Evolutionary conservation across 2,797 vertebrate species (phyloP).

Genomic region (Pempheris klunzingeri): DNA sequence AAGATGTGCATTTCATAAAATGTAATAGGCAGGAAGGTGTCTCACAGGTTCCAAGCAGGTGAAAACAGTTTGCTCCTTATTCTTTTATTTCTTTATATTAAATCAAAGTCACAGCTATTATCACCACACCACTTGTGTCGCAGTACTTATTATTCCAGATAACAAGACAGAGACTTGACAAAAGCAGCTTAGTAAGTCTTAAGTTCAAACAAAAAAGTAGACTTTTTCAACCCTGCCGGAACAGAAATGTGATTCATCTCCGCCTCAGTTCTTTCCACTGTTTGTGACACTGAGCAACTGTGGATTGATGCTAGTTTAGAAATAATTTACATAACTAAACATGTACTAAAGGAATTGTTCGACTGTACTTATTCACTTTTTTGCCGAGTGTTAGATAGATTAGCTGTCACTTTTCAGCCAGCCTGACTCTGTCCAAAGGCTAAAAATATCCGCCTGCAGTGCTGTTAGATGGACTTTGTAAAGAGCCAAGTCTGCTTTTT

Average conservation of each 20-base stretch:
- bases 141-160: slow-evolving; percentile 14
- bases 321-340: neutral
- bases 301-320: neutral
- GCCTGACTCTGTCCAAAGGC: neutral
- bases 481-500: neutral
- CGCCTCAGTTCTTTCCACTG: slow-evolving; percentile 30
- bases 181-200: slow-evolving; percentile 8
- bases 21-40: slow-evolving; percentile 3
- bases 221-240: neutral
- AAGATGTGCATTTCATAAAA: slow-evolving; percentile 39
- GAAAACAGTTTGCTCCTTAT: slow-evolving; percentile 8
- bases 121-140: slow-evolving; percentile 16
- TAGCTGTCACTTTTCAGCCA: no score
- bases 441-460: neutral
- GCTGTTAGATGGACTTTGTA: neutral
- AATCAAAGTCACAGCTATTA: slow-evolving; percentile 30
- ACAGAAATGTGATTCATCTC: slow-evolving; percentile 42
- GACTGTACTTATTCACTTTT: neutral
- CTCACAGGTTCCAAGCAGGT: slow-evolving; percentile 7
- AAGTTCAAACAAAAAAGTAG: slow-evolving; percentile 1
- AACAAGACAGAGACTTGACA: slow-evolving; percentile 35
- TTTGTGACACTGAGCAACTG: slow-evolving; percentile 55
- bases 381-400: neutral
- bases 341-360: neutral
- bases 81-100: neutral